Evolutionary conservation across 2,113 vertebrate genomes (phyloP).

Genomic region (Burhinus bistriatus): DNA sequence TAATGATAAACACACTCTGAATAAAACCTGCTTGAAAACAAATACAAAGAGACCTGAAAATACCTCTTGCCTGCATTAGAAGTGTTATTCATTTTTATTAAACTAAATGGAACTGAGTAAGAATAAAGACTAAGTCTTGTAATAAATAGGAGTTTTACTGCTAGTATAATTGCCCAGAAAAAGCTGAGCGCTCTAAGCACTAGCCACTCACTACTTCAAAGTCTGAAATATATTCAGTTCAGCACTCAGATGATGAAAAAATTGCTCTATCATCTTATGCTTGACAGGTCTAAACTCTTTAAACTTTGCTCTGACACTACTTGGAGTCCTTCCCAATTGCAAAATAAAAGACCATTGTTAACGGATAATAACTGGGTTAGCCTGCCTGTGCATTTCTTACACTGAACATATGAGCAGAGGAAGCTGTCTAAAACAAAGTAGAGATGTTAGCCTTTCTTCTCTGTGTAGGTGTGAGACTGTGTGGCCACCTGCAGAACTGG

Average conservation of each 20-base stretch:
- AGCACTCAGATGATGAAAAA: background rate
- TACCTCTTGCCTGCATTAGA: background rate
- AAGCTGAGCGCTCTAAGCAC: background rate
- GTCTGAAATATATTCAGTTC: background rate
- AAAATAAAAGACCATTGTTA: background rate
- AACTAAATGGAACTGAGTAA: background rate
- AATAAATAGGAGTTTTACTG: background rate
- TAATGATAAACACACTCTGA: background rate
- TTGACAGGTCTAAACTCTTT: background rate
- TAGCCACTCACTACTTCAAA: background rate
- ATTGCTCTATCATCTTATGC: background rate
- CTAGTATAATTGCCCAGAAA: background rate
- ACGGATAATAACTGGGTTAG: background rate
- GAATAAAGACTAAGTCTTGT: background rate
- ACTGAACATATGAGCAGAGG: background rate
- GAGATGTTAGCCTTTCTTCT: background rate
- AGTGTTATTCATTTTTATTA: background rate
- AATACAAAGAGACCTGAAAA: background rate
- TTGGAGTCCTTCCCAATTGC: background rate
- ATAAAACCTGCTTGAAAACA: background rate
- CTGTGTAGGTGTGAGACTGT: background rate
- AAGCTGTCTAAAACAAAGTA: background rate
- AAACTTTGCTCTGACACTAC: background rate
- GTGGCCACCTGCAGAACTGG: background rate
- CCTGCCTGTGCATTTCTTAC: background rate